These are phyloP conservation scores for Corella eumyota DNA, from an alignment of 23 tunicate species.

Conservation along the genomic window DNA sequence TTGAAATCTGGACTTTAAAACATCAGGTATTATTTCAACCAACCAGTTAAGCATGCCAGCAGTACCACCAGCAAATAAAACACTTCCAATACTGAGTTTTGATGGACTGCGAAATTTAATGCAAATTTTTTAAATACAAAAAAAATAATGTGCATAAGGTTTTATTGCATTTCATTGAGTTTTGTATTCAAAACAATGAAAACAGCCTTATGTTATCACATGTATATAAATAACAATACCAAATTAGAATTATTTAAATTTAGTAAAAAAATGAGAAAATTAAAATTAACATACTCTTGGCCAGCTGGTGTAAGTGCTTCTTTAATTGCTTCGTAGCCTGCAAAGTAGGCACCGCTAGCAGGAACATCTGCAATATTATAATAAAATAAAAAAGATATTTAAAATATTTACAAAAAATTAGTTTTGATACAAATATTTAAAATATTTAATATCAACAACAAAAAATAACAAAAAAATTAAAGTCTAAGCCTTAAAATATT, in stretches of 20 bases:
- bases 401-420: no score
- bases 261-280: no score
- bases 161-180: no score
- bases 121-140: background rate
- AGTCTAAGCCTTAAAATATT: background rate
- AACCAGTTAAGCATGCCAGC: constrained; percentile 99
- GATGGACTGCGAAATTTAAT: constrained; percentile 30
- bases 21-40: constrained; percentile 92
- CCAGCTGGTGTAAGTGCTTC: constrained; percentile 80
- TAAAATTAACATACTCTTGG: constrained; percentile 34
- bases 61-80: constrained; percentile 93
- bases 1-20: constrained; percentile 91
- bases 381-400: no score
- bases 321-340: constrained; percentile 84
- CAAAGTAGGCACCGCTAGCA: constrained; percentile 98
- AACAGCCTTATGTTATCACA: no score
- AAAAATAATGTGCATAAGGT: no score
- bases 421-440: no score
- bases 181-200: no score
- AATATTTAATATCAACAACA: no score
- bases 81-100: constrained; percentile 75
- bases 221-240: no score
- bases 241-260: no score
- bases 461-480: no score
- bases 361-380: constrained; percentile 88